Percentiles rank a stretch among this genome's conserved stretches.
phyloP scores from a whole-genome alignment of 2,113 vertebrate species.

The Galemys pyrenaicus region DNA sequence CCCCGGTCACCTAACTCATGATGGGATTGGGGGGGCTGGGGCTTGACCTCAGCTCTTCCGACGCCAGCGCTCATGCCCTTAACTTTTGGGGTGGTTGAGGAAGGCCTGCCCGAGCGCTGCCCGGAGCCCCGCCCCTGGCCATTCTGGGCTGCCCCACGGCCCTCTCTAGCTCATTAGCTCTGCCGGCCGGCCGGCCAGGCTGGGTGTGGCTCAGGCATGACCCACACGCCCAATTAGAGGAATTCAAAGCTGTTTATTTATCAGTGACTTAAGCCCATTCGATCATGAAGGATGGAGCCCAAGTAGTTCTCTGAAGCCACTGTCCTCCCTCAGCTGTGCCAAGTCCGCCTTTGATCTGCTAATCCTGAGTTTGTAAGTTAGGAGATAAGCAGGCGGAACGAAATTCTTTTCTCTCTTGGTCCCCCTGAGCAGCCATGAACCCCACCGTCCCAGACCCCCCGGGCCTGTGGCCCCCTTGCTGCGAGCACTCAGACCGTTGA shows the following conservation, averaged over 20 bases:
- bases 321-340: slow-evolving; percentile 93
- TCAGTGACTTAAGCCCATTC: slow-evolving; percentile 86
- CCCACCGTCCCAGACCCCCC: slow-evolving; percentile 91
- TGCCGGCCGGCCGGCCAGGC: slow-evolving; percentile 42
- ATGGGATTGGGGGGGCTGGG: no score
- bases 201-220: slow-evolving; percentile 72
- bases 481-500: slow-evolving; percentile 80
- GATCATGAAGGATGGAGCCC: slow-evolving; percentile 85
- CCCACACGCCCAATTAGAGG: slow-evolving; percentile 77
- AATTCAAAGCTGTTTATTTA: slow-evolving; percentile 82
- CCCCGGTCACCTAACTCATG: no score
- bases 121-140: not conserved
- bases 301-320: slow-evolving; percentile 90
- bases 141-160: not conserved
- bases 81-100: not conserved
- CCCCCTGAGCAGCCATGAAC: slow-evolving; percentile 91
- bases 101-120: not conserved
- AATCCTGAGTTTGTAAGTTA: slow-evolving; percentile 98
- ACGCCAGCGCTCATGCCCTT: not conserved
- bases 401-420: slow-evolving; percentile 94
- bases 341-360: slow-evolving; percentile 98
- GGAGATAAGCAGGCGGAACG: slow-evolving; percentile 96
- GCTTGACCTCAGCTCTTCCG: not conserved
- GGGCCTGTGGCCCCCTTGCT: slow-evolving; percentile 71
- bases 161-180: slow-evolving; percentile 72